Percentiles rank a stretch among this genome's conserved stretches.
Conservation (phyloP, 1,140 invertebrate species). For the Neomicropteryx cornuta region DNA sequence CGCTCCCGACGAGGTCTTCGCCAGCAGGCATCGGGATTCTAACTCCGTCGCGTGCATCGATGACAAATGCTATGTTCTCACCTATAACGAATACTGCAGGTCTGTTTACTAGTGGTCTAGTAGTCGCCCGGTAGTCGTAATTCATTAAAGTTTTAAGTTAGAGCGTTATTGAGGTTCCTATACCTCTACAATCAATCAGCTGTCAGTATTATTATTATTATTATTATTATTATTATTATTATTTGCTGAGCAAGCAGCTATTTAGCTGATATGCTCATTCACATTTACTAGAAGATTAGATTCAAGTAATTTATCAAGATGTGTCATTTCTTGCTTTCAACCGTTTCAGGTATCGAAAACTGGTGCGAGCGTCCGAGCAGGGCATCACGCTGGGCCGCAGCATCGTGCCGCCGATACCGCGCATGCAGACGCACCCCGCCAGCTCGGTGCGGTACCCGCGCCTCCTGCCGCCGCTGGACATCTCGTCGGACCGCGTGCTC, state of each 20-base stretch:
- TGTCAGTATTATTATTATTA: no score
- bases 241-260: no score
- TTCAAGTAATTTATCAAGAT: no score
- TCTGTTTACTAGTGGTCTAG: slow-evolving; percentile 43
- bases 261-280: no score
- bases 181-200: no score
- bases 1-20: slow-evolving; percentile 86
- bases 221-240: no score
- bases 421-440: slow-evolving; percentile 21
- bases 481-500: slow-evolving; percentile 77
- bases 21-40: slow-evolving; percentile 84
- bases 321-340: no score
- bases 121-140: no score
- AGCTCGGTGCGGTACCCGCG: slow-evolving; percentile 38
- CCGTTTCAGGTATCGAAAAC: slow-evolving; percentile 42
- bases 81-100: slow-evolving; percentile 95
- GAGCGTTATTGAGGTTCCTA: no score
- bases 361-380: slow-evolving; percentile 42
- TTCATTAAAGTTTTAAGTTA: no score
- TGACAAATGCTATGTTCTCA: slow-evolving; percentile 95
- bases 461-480: slow-evolving; percentile 59
- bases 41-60: slow-evolving; percentile 96
- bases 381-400: slow-evolving; percentile 28
- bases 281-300: no score
- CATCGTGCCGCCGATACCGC: slow-evolving; percentile 31